Conservation (phyloP, 2,113 vertebrate genomes). For the Brachyistius frenatus region DNA sequence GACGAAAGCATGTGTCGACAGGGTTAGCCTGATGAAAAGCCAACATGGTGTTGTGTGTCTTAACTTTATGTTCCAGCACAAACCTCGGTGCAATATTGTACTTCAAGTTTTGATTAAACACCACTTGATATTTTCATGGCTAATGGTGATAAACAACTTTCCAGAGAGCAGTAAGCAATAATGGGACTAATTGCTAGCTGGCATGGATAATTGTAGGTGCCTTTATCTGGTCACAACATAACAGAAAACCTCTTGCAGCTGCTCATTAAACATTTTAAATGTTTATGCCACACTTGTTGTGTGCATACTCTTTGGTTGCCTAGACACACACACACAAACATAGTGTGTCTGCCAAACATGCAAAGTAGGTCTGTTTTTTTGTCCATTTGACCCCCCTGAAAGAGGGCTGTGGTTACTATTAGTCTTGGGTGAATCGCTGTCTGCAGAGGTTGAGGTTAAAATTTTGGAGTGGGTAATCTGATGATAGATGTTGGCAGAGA, state of each 20-base stretch:
- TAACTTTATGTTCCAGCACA: neutral
- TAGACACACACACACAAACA: constrained; percentile 14
- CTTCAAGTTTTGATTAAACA: constrained; percentile 46
- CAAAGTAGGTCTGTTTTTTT: constrained; percentile 36
- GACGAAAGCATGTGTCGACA: too few species aligned
- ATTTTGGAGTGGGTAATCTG: constrained; percentile 19
- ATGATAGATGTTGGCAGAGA: neutral
- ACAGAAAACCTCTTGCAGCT: constrained; percentile 55
- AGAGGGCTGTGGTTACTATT: constrained; percentile 14
- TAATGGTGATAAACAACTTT: constrained; percentile 65
- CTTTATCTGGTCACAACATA: constrained; percentile 64
- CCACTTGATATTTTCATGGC: constrained; percentile 34
- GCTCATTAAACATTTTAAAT: constrained; percentile 57
- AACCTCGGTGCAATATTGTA: neutral
- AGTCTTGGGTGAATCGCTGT: constrained; percentile 22
- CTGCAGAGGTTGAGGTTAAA: neutral
- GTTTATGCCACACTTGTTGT: constrained; percentile 31
- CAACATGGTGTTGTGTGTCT: constrained; percentile 4
- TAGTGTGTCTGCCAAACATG: constrained; percentile 42
- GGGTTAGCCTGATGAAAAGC: neutral
- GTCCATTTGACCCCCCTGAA: constrained; percentile 19
- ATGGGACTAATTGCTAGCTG: constrained; percentile 72
- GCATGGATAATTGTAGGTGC: constrained; percentile 69
- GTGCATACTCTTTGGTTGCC: constrained; percentile 11
- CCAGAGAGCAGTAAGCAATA: constrained; percentile 40